Evolutionary conservation across 2,113 vertebrate genomes (phyloP), one percentile per base, ranked within the genome.

Genomic region (Dicentrarchus labrax): DNA sequence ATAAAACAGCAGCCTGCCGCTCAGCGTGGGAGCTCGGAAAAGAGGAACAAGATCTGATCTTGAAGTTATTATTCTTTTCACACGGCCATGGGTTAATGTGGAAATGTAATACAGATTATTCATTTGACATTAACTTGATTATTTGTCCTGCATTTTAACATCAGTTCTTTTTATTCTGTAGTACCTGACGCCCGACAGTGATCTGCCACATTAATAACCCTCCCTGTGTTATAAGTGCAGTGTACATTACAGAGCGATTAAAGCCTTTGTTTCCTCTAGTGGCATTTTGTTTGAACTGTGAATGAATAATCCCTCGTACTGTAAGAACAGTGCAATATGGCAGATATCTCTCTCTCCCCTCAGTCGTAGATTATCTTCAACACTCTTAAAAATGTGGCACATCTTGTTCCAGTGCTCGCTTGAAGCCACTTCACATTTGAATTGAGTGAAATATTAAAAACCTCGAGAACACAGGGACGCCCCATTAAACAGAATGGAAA

Each of bases 1-100:
- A 73, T 76, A 57, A 68, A 78, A 61, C 57, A 67, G 72, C 71
- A 30, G 79, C 15, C 39, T 39, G 53, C 41, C 6, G 54, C 54
- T 79, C 47, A 16, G 80, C 11, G 17, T 48, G 38, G 65, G 59
- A 48, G 51, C 45, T 39, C 0, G 0, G 21, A 30, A 57, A 61
- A 59, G 41, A 54, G 19, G n/a, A 64, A 70, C 57, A 19, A 2
- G 41, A 48, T 66, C 59, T 11, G 6, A 77, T 80, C 59, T 76
- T 79, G 72, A 72, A 41, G 47, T 64, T 62, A n/a, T 73, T 80
- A 72, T 19, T 39, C 21, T 30, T 43, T 0, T 45, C 72, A 21
- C 43, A 6, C n/a, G n/a, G 0, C 24, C 50, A 5, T 1, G n/a
- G 71, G 45, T 79, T 78, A 71, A 81, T 67, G 71, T 59, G 66